Conservation (phyloP, 2,113 vertebrate species). For the Phyllopteryx taeniolatus region DNA sequence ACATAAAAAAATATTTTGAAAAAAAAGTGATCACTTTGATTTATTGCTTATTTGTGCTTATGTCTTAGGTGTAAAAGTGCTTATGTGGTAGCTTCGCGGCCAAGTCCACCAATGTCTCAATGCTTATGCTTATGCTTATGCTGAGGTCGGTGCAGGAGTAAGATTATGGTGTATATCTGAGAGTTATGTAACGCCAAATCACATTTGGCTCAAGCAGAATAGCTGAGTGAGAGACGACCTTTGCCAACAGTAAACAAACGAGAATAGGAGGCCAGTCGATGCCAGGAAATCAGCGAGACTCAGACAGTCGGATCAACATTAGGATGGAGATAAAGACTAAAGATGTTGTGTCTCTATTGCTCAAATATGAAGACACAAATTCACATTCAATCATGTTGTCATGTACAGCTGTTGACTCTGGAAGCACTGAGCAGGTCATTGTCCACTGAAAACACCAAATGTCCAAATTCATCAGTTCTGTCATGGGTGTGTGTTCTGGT, state of each 20-base stretch:
- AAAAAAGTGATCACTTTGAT: neutral
- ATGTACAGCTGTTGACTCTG: conserved; percentile 16
- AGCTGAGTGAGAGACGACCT: conserved; percentile 33
- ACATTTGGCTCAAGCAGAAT: conserved; percentile 10
- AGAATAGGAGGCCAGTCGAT: conserved; percentile 19
- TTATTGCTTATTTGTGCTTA: neutral
- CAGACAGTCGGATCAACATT: conserved; percentile 43
- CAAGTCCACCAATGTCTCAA: neutral
- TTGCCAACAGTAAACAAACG: conserved; percentile 55
- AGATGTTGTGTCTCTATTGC: conserved; percentile 5
- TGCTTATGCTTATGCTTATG: neutral
- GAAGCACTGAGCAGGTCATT: conserved; percentile 1
- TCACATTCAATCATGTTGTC: conserved; percentile 33
- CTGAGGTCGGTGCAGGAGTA: neutral
- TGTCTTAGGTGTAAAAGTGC: neutral
- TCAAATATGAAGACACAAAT: conserved; percentile 9
- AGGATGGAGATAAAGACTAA: conserved; percentile 34
- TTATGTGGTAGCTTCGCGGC: neutral
- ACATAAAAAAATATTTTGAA: neutral
- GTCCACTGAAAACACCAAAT: neutral
- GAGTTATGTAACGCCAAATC: conserved; percentile 42
- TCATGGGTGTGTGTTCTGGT: too few species aligned
- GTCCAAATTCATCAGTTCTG: neutral
- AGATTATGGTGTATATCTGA: conserved; percentile 19
- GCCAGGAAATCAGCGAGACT: conserved; percentile 33